Percentiles rank a stretch among this genome's conserved stretches.
Evolutionary conservation across 1,140 invertebrate species (phyloP).

Genomic region (Sitobion miscanthi): DNA sequence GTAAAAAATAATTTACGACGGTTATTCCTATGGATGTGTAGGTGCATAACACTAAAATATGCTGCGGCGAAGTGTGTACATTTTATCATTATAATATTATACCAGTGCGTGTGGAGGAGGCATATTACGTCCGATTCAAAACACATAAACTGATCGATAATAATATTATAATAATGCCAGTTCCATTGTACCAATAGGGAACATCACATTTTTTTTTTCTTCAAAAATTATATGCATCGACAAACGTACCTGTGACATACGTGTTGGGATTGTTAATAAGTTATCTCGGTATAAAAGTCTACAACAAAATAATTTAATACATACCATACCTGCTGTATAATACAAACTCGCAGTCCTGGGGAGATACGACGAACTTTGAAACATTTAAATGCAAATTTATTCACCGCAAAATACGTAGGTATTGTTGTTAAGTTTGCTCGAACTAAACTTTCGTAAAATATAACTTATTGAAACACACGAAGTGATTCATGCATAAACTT

Average conservation of each 20-base stretch:
- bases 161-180: background rate
- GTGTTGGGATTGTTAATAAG: background rate
- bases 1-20: conserved; percentile 12
- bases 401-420: background rate
- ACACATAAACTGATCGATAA: background rate
- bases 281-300: background rate
- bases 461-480: background rate
- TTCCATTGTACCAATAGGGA: background rate
- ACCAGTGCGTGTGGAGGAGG: background rate
- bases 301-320: background rate
- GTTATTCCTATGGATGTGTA: background rate
- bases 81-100: background rate
- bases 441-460: background rate
- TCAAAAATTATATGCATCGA: background rate
- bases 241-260: background rate
- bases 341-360: background rate
- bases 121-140: background rate
- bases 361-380: background rate
- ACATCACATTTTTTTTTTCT: background rate
- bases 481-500: conserved; percentile 1
- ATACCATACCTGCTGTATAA: background rate
- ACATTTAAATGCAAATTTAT: conserved; percentile 4
- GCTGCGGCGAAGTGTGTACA: background rate
- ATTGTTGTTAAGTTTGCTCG: background rate
- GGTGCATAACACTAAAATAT: background rate